Percentiles rank a stretch among this genome's conserved stretches.
Evolutionary conservation across 1,140 invertebrate genomes (phyloP).

Genomic region (Daktulosphaira vitifoliae): DNA sequence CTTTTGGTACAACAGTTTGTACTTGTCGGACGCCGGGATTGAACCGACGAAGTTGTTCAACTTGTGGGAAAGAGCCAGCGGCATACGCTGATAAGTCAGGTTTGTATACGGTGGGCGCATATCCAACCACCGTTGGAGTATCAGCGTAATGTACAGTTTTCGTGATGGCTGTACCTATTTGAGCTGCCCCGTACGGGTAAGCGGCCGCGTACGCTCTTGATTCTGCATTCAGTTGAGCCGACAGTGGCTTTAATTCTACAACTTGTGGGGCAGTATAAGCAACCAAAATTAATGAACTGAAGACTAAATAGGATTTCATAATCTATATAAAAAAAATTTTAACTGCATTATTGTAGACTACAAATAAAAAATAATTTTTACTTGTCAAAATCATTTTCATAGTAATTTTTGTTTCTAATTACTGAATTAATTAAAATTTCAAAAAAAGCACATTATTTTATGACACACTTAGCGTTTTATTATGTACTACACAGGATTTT

Average conservation of each 20-base stretch:
- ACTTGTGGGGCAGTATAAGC: not conserved
- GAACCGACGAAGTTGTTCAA: slow-evolving; percentile 34
- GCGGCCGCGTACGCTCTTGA: slow-evolving; percentile 40
- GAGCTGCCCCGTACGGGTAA: slow-evolving; percentile 35
- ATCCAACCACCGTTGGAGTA: slow-evolving; percentile 43
- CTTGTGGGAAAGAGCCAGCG: slow-evolving; percentile 36
- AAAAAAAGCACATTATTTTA: too few relatives aligned
- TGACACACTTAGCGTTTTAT: too few relatives aligned
- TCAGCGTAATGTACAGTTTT: slow-evolving; percentile 43
- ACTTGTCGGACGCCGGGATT: slow-evolving; percentile 37
- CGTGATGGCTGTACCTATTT: slow-evolving; percentile 37
- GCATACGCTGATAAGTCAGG: slow-evolving; percentile 37
- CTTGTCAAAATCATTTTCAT: too few relatives aligned
- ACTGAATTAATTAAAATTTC: too few relatives aligned
- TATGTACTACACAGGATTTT: too few relatives aligned
- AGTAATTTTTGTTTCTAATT: too few relatives aligned
- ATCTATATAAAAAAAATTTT: too few relatives aligned
- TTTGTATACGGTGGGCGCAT: slow-evolving; percentile 39
- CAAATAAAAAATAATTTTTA: too few relatives aligned
- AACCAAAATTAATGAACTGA: too few relatives aligned
- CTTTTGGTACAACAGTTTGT: slow-evolving; percentile 38
- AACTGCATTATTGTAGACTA: too few relatives aligned
- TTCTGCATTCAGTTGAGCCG: not conserved
- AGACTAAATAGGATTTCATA: too few relatives aligned
- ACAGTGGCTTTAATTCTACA: not conserved